phyloP scores from a whole-genome alignment of 2,888 invertebrate species.

The Agrochola macilenta region DNA sequence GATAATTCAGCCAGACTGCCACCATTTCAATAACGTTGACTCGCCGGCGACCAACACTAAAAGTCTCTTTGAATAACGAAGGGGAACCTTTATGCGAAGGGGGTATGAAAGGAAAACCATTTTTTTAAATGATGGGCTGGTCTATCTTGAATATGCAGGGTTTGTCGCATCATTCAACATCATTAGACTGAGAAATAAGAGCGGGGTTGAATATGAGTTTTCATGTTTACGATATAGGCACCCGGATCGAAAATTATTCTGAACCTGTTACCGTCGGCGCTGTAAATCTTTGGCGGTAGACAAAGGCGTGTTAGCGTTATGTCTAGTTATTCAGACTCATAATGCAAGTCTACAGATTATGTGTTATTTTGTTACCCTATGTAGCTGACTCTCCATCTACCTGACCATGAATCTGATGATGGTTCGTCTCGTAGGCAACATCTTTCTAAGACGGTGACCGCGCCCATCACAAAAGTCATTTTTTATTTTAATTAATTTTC shows the following conservation, averaged over 20 bases:
- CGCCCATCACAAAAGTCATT: not conserved
- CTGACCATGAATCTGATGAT: not conserved
- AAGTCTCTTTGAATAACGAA: constrained; percentile 87
- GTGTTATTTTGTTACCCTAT: not conserved
- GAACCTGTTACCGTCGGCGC: constrained; percentile 26
- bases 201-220: constrained; percentile 76
- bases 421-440: not conserved
- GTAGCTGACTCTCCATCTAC: not conserved
- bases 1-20: constrained; percentile 74
- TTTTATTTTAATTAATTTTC: constrained; percentile 5
- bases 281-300: constrained; percentile 49
- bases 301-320: constrained; percentile 30
- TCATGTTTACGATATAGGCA: constrained; percentile 64
- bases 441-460: not conserved
- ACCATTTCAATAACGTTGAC: constrained; percentile 74
- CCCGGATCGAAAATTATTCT: constrained; percentile 53
- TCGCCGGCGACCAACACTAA: constrained; percentile 78
- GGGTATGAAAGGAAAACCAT: constrained; percentile 84
- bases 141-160: constrained; percentile 85
- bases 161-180: constrained; percentile 86
- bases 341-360: too few species aligned
- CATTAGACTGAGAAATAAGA: constrained; percentile 85
- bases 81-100: constrained; percentile 84
- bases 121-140: constrained; percentile 84
- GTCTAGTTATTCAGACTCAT: constrained; percentile 27